These are phyloP conservation scores for Helicoverpa armigera DNA, from an alignment of 1,140 invertebrate genomes.

Conservation along the genomic window DNA sequence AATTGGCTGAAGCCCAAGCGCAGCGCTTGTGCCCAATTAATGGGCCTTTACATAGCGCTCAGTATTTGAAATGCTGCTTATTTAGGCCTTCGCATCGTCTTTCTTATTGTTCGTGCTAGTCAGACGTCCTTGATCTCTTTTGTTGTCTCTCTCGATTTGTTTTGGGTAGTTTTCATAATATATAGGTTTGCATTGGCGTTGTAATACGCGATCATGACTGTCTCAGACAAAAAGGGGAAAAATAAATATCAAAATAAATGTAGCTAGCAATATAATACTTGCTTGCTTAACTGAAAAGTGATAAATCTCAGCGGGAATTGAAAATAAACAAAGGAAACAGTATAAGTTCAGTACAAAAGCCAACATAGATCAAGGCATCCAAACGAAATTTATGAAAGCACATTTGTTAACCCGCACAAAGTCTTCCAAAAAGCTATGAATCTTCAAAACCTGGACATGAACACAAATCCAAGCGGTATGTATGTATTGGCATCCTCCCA, in stretches of 20 bases:
- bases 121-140: not conserved
- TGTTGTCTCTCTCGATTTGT: not conserved
- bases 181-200: too few species aligned
- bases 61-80: conserved; percentile 67
- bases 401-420: not conserved
- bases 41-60: conserved; percentile 71
- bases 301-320: too few species aligned
- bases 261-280: too few species aligned
- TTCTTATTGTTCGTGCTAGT: conserved; percentile 27
- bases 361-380: not conserved
- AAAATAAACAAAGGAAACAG: too few species aligned
- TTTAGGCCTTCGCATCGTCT: conserved; percentile 46
- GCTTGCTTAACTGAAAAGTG: too few species aligned
- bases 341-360: too few species aligned
- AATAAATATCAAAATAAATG: too few species aligned
- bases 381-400: not conserved
- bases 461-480: conserved; percentile 1
- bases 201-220: too few species aligned
- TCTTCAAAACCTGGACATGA: not conserved
- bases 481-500: conserved; percentile 35
- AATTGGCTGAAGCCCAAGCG: conserved; percentile 78
- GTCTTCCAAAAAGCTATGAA: not conserved
- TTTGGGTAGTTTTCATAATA: too few species aligned
- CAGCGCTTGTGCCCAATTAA: conserved; percentile 76
- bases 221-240: too few species aligned